Evolutionary conservation across 2,113 vertebrate species (phyloP), one percentile per base, ranked within the genome.

Genomic region (Synodontis membranacea): DNA sequence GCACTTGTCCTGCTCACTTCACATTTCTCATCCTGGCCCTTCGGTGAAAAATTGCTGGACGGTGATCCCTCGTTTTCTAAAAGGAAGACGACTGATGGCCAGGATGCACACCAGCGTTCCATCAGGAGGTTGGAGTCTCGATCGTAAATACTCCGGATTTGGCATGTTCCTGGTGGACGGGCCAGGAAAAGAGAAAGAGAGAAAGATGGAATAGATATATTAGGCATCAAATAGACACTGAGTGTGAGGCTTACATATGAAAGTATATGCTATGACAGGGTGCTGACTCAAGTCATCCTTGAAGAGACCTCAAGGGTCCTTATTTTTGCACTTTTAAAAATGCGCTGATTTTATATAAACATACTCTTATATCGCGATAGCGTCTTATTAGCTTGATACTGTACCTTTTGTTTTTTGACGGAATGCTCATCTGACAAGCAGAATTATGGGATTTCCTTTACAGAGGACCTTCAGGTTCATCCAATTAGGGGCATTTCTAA

Each of bases 101-200:
- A 19, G 84, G 15, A 93, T 94, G 12, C 68, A 15, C 0, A 82
- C 0, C 0, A 34, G 0, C n/a, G 6, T 25, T 8, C 0, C 0
- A 10, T 0, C 85, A 0, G 0, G 6, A 0, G 0, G 88, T 1
- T 95, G 94, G 94, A 88, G 8, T 3, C 90, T 95, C 74, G 89
- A 92, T 1, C 0, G 60, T 2, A 1, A 1, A 0, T 0, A 37
- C 14, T 95, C 94, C 1, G 88, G 90, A 28, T 34, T 94, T 0
- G 94, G 94, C 42, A 90, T 95, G 39, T 94, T 94, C 85, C 90
- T 93, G 0, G 85, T 94, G 84, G 92, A 88, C 46, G 39, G 84
- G n/a, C 39, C 9, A 15, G 42, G 9, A 17, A 7, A 11, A 7
- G 42, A 14, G 25, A 7, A 11, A 7, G 34, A 72, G 0, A 48